Percentiles rank a stretch among this genome's conserved stretches.
phyloP scores from a whole-genome alignment of 2,888 invertebrate genomes.

The Habroteleia sp. region DNA sequence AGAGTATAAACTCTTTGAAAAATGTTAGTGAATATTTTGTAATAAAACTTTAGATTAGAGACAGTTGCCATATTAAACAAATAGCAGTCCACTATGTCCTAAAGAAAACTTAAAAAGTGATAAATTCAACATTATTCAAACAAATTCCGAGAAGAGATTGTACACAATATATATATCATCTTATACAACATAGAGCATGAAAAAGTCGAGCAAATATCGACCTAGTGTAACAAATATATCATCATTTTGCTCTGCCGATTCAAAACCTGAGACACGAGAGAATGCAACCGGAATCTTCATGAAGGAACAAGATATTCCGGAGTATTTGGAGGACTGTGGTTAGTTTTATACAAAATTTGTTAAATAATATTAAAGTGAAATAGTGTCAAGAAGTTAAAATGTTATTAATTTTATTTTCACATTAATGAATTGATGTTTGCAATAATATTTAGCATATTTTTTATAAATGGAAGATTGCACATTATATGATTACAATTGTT shows the following conservation, averaged over 20 bases:
- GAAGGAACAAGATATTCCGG: conserved; percentile 80
- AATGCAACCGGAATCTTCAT: conserved; percentile 70
- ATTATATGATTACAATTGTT: too few relatives aligned
- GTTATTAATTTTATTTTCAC: too few relatives aligned
- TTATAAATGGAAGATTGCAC: too few relatives aligned
- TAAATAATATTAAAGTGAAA: too few relatives aligned
- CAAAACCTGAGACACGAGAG: conserved; percentile 49
- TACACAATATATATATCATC: conserved; percentile 3
- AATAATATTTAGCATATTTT: too few relatives aligned
- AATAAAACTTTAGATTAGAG: conserved; percentile 6
- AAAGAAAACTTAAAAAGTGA: too few relatives aligned
- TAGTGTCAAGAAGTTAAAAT: too few relatives aligned
- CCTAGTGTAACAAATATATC: conserved; percentile 57
- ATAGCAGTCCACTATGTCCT: conserved; percentile 18
- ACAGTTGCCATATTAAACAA: background rate
- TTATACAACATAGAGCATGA: conserved; percentile 54
- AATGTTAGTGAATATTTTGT: conserved; percentile 27
- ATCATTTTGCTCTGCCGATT: conserved; percentile 52
- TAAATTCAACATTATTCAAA: too few relatives aligned
- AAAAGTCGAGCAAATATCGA: conserved; percentile 62
- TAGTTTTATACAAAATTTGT: conserved; percentile 39
- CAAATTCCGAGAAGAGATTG: too few relatives aligned
- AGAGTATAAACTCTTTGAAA: conserved; percentile 6
- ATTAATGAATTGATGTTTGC: too few relatives aligned
- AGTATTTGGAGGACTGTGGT: conserved; percentile 79